Conservation (phyloP, 2,888 invertebrate species). For the Sinohyriopsis cumingii region DNA sequence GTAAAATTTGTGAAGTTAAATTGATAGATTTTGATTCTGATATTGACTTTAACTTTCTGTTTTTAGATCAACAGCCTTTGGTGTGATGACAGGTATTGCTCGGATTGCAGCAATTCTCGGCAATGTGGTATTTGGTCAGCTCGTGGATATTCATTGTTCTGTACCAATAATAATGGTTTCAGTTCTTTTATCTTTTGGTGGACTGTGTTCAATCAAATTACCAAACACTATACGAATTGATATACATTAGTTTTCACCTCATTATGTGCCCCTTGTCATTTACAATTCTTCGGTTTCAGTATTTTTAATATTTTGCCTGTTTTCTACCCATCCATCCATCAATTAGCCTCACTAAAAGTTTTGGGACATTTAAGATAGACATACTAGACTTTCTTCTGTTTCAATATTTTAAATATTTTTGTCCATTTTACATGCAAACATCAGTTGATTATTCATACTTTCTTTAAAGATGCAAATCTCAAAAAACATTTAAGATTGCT, state of each 20-base stretch:
- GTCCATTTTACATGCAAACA: too few species aligned
- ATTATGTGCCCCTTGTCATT: slow-evolving; percentile 71
- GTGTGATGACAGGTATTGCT: slow-evolving; percentile 91
- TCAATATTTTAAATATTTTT: too few species aligned
- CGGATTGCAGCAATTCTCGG: slow-evolving; percentile 91
- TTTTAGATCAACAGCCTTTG: slow-evolving; percentile 89
- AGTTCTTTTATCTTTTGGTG: slow-evolving; percentile 86
- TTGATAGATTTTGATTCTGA: too few species aligned
- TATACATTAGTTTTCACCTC: slow-evolving; percentile 44
- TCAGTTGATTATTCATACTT: too few species aligned
- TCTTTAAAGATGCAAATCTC: too few species aligned
- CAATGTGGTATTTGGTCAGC: slow-evolving; percentile 89
- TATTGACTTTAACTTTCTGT: slow-evolving; percentile 15
- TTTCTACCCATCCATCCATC: too few species aligned
- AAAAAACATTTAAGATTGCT: too few species aligned
- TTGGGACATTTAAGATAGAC: too few species aligned
- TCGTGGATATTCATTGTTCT: slow-evolving; percentile 90
- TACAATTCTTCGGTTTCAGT: slow-evolving; percentile 61
- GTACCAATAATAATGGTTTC: slow-evolving; percentile 94
- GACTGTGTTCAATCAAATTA: slow-evolving; percentile 88
- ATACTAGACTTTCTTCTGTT: too few species aligned
- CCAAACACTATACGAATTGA: slow-evolving; percentile 86
- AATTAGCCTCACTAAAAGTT: too few species aligned
- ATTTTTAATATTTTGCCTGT: too few species aligned
- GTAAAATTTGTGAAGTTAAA: too few species aligned